A percentile compares a stretch with the other conserved stretches of the same genome.
These are phyloP conservation scores for Phenganax stokvisi DNA, from an alignment of 92 coral and sea anemone genomes.

Conservation along the genomic window DNA sequence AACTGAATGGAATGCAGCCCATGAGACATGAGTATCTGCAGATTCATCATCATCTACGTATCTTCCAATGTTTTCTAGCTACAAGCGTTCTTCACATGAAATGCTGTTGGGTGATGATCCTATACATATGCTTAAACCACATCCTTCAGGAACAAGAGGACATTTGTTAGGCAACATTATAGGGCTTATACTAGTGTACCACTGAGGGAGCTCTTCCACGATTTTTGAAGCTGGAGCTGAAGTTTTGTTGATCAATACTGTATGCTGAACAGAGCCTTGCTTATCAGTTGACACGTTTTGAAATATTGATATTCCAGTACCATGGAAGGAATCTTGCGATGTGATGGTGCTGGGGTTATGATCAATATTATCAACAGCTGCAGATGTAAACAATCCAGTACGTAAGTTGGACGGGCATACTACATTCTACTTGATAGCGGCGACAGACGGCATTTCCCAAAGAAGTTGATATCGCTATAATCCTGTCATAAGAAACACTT, in stretches of 20 bases:
- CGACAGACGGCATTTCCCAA: constrained; percentile 50
- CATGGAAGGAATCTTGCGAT: constrained; percentile 53
- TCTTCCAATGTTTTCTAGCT: constrained; percentile 31
- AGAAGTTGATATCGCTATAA: constrained; percentile 50
- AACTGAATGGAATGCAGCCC: constrained; percentile 56
- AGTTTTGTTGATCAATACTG: neutral
- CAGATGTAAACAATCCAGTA: constrained; percentile 41
- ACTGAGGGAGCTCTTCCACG: constrained; percentile 16
- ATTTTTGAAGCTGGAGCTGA: neutral
- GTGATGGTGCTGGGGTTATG: constrained; percentile 58
- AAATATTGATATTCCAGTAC: constrained; percentile 54
- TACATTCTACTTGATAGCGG: constrained; percentile 42
- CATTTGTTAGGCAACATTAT: too few relatives aligned
- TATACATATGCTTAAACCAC: neutral
- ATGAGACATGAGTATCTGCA: constrained; percentile 41
- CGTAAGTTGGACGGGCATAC: constrained; percentile 50
- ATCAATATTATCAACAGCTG: constrained; percentile 57
- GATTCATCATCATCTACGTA: constrained; percentile 6
- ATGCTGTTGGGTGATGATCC: neutral
- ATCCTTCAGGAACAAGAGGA: too few relatives aligned
- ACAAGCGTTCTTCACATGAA: constrained; percentile 25
- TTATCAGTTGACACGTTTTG: constrained; percentile 37
- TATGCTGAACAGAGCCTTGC: constrained; percentile 9
- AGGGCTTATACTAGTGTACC: neutral
- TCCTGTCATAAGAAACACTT: constrained; percentile 50